Conservation (phyloP, 2,888 invertebrate species). For the Panopea generosa region DNA sequence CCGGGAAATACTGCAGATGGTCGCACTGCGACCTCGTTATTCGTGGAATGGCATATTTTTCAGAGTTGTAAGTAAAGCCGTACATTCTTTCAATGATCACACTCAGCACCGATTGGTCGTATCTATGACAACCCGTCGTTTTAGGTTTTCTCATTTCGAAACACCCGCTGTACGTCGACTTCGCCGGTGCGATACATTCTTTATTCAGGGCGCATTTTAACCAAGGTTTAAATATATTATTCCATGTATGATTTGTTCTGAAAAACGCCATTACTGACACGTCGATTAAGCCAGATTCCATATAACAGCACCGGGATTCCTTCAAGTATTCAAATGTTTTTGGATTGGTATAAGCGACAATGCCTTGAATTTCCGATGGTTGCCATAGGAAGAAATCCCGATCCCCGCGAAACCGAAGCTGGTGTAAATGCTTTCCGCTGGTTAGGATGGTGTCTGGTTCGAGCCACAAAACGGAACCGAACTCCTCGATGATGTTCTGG, state of each 20-base stretch:
- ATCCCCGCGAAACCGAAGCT: constrained; percentile 67
- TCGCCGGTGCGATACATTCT: constrained; percentile 72
- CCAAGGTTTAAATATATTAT: constrained; percentile 77
- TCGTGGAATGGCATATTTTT: constrained; percentile 68
- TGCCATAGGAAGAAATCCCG: constrained; percentile 75
- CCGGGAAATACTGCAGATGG: constrained; percentile 69
- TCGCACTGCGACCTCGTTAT: constrained; percentile 58
- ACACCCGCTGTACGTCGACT: constrained; percentile 69
- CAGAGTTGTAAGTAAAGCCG: constrained; percentile 66
- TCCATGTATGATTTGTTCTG: constrained; percentile 71
- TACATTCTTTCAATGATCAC: constrained; percentile 74
- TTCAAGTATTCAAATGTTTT: constrained; percentile 71
- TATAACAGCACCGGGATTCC: constrained; percentile 72
- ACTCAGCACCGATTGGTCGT: constrained; percentile 76
- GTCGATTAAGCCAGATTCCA: constrained; percentile 70
- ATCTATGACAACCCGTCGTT: constrained; percentile 79
- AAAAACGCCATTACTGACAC: constrained; percentile 73
- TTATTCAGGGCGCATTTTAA: constrained; percentile 75
- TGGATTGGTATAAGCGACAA: constrained; percentile 72
- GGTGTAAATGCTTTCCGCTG: constrained; percentile 63
- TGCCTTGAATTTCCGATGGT: constrained; percentile 46
- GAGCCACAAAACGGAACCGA: constrained; percentile 73
- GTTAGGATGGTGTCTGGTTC: constrained; percentile 71
- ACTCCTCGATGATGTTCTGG: constrained; percentile 72
- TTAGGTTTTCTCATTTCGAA: constrained; percentile 73